Conservation (phyloP, 2,888 invertebrate species). For the Volucella inanis region DNA sequence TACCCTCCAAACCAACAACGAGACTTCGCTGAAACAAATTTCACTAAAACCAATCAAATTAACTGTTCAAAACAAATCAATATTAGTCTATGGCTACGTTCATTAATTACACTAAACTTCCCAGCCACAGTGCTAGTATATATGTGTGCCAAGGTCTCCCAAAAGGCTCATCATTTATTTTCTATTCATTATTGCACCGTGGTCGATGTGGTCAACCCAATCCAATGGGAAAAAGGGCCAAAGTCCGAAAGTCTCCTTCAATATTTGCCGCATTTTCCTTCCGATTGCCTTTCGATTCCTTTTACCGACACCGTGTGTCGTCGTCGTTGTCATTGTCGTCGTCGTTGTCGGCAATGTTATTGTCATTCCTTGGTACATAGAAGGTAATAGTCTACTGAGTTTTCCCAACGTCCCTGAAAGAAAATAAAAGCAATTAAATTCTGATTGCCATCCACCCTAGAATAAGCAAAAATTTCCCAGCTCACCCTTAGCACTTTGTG, state of each 20-base stretch:
- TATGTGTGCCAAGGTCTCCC: constrained; percentile 63
- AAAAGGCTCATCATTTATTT: constrained; percentile 70
- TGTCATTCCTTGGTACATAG: too few relatives aligned
- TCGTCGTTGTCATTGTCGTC: constrained; percentile 14
- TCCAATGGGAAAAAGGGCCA: not conserved
- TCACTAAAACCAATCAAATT: constrained; percentile 50
- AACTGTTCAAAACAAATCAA: constrained; percentile 59
- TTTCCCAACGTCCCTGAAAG: constrained; percentile 66
- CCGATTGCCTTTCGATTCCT: constrained; percentile 44
- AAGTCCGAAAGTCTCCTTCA: constrained; percentile 24
- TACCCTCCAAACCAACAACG: too few relatives aligned
- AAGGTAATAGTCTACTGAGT: not conserved
- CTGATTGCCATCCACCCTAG: constrained; percentile 79
- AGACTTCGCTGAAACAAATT: not conserved
- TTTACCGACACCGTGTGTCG: constrained; percentile 10
- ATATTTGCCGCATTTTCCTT: constrained; percentile 53
- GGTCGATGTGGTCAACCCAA: constrained; percentile 61
- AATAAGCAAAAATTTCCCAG: constrained; percentile 41
- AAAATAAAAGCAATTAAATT: constrained; percentile 81
- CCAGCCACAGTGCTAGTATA: constrained; percentile 17
- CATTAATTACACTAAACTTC: constrained; percentile 52
- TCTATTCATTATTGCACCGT: constrained; percentile 69
- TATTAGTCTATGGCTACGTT: constrained; percentile 22
- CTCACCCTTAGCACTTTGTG: constrained; percentile 3
- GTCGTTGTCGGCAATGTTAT: constrained; percentile 2